Evolutionary conservation across 1,140 invertebrate species (phyloP).

Genomic region (Tenebrio molitor): DNA sequence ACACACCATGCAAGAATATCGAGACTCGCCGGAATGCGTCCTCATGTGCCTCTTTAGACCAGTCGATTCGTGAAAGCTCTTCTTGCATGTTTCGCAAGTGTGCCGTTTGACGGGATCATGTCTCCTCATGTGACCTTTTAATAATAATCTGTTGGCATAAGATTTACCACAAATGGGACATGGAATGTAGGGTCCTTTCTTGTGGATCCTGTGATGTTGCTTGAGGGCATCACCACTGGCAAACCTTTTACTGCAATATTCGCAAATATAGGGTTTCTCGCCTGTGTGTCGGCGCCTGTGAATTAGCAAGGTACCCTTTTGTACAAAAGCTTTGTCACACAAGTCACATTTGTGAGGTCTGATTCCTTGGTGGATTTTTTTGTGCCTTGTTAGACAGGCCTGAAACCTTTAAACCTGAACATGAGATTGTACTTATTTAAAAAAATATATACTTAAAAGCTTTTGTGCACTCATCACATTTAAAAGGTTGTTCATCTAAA

Average conservation of each 20-base stretch:
- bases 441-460: slow-evolving; percentile 52
- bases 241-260: slow-evolving; percentile 65
- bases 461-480: slow-evolving; percentile 58
- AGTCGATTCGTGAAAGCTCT: slow-evolving; percentile 33
- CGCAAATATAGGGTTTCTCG: slow-evolving; percentile 32
- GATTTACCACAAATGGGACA: background rate
- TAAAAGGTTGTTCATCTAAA: slow-evolving; percentile 55
- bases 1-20: slow-evolving; percentile 39
- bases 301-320: slow-evolving; percentile 52
- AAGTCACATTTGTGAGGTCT: slow-evolving; percentile 61
- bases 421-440: background rate
- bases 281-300: background rate
- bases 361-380: slow-evolving; percentile 62
- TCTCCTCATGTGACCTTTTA: background rate
- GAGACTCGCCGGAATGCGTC: slow-evolving; percentile 45
- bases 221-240: slow-evolving; percentile 60
- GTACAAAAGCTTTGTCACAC: slow-evolving; percentile 77
- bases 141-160: background rate
- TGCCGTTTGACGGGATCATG: background rate
- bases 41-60: slow-evolving; percentile 40
- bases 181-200: background rate
- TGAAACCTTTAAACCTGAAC: slow-evolving; percentile 55
- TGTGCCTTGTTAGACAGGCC: slow-evolving; percentile 59
- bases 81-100: slow-evolving; percentile 33
- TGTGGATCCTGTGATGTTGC: background rate